A percentile compares a stretch with the other conserved stretches of the same genome.
Evolutionary conservation across 2,113 vertebrate genomes (phyloP).

Genomic region (Pipa parva): DNA sequence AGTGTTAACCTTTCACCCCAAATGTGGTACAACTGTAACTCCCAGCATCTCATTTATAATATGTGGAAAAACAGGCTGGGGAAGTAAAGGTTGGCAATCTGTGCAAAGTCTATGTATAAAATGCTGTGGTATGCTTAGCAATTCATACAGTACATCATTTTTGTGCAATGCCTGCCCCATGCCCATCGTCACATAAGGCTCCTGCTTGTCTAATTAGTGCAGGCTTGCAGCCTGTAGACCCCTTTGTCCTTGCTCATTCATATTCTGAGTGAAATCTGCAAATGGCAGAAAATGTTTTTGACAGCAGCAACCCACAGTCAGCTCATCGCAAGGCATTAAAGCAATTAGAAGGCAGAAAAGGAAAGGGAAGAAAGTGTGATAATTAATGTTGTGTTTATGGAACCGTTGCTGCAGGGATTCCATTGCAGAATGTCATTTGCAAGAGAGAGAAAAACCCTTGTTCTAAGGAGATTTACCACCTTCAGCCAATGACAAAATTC

Average conservation of each 20-base stretch:
- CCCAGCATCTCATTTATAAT: too few species aligned
- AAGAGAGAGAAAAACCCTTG: conserved; percentile 36
- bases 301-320: neutral
- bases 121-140: too few species aligned
- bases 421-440: conserved; percentile 58
- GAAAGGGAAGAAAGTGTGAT: conserved; percentile 40
- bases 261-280: conserved; percentile 13
- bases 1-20: too few species aligned
- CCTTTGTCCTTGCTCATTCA: conserved; percentile 18
- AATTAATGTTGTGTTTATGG: conserved; percentile 48
- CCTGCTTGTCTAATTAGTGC: too few species aligned
- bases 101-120: too few species aligned
- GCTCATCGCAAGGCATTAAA: conserved; percentile 12
- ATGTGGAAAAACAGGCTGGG: too few species aligned
- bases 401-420: conserved; percentile 46
- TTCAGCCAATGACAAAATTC: conserved; percentile 65
- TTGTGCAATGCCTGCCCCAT: neutral
- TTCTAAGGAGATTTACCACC: conserved; percentile 54
- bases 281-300: conserved; percentile 5
- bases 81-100: too few species aligned
- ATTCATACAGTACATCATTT: neutral
- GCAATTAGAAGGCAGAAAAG: conserved; percentile 21
- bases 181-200: neutral
- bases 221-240: neutral
- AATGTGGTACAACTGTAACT: too few species aligned